Conservation (phyloP, 1,140 invertebrate species). For the Halesus radiatus region DNA sequence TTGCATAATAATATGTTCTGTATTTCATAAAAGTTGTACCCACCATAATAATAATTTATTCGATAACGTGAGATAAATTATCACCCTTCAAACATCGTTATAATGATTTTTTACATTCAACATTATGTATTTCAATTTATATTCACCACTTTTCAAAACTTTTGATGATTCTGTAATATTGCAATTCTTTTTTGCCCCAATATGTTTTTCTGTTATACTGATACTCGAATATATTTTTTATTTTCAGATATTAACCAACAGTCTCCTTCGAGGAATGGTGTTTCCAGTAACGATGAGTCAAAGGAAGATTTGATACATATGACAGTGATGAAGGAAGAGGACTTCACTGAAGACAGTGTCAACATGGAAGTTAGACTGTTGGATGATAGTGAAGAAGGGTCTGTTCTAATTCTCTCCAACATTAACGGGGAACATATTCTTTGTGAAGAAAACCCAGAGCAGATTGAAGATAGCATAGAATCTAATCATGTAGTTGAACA, state of each 20-base stretch:
- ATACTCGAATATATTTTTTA: too few species aligned
- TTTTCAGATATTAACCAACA: neutral
- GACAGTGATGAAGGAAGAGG: constrained; percentile 24
- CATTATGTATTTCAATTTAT: too few species aligned
- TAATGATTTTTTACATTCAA: too few species aligned
- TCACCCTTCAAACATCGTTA: too few species aligned
- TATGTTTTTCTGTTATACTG: too few species aligned
- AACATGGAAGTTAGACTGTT: constrained; percentile 37
- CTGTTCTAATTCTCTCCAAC: constrained; percentile 33
- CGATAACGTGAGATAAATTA: too few species aligned
- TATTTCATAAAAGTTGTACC: too few species aligned
- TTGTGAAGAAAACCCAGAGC: neutral
- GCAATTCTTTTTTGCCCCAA: too few species aligned
- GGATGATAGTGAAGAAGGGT: constrained; percentile 24
- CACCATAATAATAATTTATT: too few species aligned
- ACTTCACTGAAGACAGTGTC: constrained; percentile 16
- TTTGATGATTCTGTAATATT: too few species aligned
- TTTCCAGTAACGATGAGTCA: neutral
- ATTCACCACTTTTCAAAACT: too few species aligned
- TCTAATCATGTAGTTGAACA: constrained; percentile 12
- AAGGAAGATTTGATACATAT: constrained; percentile 28
- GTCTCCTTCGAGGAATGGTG: neutral
- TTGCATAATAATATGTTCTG: too few species aligned
- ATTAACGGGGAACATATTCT: neutral
- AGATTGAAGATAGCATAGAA: constrained; percentile 10